phyloP scores from a whole-genome alignment of 1,140 invertebrate genomes.

The Drosophila sp. region DNA sequence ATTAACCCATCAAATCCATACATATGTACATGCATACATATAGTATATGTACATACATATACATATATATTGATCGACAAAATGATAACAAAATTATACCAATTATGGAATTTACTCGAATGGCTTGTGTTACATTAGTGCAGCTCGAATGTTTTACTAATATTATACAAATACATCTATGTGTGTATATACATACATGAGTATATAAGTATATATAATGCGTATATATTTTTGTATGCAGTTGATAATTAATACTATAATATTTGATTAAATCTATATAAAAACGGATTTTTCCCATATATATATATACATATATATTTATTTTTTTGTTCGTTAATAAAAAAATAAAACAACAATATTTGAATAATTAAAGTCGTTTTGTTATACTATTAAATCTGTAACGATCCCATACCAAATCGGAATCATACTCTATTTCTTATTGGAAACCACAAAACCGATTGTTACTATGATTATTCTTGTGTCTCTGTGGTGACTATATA shows the following conservation, averaged over 20 bases:
- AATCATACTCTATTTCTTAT: no score
- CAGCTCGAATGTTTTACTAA: slow-evolving; percentile 22
- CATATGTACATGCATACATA: background rate
- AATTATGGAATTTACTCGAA: slow-evolving; percentile 22
- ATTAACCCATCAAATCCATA: slow-evolving; percentile 20
- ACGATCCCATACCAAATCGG: no score
- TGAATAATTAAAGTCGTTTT: background rate
- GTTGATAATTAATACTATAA: slow-evolving; percentile 24
- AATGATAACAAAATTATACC: slow-evolving; percentile 26
- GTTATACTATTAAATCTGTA: no score
- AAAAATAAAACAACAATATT: slow-evolving; percentile 10
- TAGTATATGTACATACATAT: background rate
- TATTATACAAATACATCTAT: slow-evolving; percentile 27
- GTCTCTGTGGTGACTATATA: no score
- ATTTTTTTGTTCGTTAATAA: slow-evolving; percentile 14
- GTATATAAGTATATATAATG: slow-evolving; percentile 12
- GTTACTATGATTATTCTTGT: no score
- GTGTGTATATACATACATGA: slow-evolving; percentile 6
- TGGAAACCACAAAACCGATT: no score
- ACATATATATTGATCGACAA: background rate
- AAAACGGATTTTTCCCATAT: slow-evolving; percentile 30
- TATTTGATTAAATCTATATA: slow-evolving; percentile 21
- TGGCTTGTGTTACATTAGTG: slow-evolving; percentile 16
- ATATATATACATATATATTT: slow-evolving; percentile 23
- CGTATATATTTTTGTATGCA: slow-evolving; percentile 70